phyloP scores from a whole-genome alignment of 2,797 vertebrate species.

The Intellagama lesueurii region DNA sequence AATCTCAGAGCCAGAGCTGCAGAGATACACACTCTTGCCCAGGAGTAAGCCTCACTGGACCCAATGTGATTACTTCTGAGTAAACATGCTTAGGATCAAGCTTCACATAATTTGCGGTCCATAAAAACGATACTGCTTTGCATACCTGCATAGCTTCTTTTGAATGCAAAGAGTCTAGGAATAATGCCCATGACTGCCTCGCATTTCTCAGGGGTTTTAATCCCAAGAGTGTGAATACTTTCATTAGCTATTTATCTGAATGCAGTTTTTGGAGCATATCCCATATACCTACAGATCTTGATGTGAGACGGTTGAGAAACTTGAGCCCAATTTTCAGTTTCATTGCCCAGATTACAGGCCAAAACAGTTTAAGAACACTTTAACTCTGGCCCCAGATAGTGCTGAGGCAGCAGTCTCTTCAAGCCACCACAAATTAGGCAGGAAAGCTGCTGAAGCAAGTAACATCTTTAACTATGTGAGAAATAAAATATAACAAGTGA shows the following conservation, averaged over 20 bases:
- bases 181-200: constrained; percentile 8
- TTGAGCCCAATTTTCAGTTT: constrained; percentile 67
- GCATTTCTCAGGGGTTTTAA: constrained; percentile 6
- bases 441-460: constrained; percentile 72
- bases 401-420: constrained; percentile 68
- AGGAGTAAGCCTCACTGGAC: not conserved
- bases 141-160: not conserved
- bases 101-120: not conserved
- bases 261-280: not conserved
- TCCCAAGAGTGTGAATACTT: not conserved
- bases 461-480: constrained; percentile 69
- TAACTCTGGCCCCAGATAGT: constrained; percentile 66
- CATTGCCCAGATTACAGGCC: constrained; percentile 64
- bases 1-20: not conserved
- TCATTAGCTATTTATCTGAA: constrained; percentile 39
- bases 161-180: not conserved
- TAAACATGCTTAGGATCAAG: not conserved
- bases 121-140: not conserved
- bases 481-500: constrained; percentile 54
- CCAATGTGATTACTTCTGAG: not conserved
- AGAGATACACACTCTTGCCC: not conserved
- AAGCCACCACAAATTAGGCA: constrained; percentile 65
- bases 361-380: constrained; percentile 67
- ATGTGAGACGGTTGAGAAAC: constrained; percentile 62
- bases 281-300: constrained; percentile 29